Evolutionary conservation across 2,888 invertebrate genomes (phyloP).

Genomic region (Seira musarum): DNA sequence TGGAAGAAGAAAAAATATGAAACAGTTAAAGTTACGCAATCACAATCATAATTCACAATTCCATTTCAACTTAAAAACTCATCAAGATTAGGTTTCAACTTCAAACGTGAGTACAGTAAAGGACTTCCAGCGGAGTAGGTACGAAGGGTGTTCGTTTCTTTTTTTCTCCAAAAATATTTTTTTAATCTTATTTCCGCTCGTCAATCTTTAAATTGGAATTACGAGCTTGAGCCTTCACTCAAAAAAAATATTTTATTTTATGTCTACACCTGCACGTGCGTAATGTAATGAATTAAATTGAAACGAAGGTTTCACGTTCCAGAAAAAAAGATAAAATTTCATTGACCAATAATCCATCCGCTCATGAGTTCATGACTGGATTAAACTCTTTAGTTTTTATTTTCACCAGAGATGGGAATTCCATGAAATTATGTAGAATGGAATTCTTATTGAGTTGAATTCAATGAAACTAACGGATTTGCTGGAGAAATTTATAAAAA

Average conservation of each 20-base stretch:
- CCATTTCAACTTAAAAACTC: not conserved
- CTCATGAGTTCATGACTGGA: no score
- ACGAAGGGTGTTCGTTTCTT: not conserved
- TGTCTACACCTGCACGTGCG: not conserved
- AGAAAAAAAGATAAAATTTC: not conserved
- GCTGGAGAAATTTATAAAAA: no score
- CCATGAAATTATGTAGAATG: no score
- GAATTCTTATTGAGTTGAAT: no score
- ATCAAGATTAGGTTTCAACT: no score
- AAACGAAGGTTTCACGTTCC: not conserved
- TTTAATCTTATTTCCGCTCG: conserved; percentile 42
- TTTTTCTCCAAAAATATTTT: no score
- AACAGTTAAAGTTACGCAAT: not conserved
- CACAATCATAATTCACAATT: conserved; percentile 27
- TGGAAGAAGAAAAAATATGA: conserved; percentile 71
- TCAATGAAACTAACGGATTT: no score
- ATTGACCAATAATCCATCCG: not conserved
- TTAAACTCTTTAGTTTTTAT: no score
- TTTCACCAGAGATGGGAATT: no score
- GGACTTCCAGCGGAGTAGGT: not conserved
- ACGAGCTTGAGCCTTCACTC: not conserved
- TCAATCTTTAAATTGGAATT: conserved; percentile 12
- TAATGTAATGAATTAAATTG: conserved; percentile 2
- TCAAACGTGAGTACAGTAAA: no score
- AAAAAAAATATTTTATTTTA: not conserved